Conservation (phyloP, 2,888 invertebrate genomes). For the Lathronympha strigana region DNA sequence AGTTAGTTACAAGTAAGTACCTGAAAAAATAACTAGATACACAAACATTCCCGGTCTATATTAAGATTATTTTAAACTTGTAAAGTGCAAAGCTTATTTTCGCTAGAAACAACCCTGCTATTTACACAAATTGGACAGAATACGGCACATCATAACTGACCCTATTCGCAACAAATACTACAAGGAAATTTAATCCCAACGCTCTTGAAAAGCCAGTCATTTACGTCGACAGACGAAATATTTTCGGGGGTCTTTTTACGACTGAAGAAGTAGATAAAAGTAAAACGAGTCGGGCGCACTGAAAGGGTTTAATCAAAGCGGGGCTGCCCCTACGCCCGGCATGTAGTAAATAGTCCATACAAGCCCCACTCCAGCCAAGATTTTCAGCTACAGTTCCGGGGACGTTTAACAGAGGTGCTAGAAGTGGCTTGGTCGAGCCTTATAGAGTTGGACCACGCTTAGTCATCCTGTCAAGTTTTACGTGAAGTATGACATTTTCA, state of each 20-base stretch:
- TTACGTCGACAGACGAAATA: constrained; percentile 56
- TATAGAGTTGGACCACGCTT: too few species aligned
- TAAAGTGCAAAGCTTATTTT: too few species aligned
- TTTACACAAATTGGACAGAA: background rate
- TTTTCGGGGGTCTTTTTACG: constrained; percentile 63
- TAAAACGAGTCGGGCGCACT: constrained; percentile 62
- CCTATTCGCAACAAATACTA: background rate
- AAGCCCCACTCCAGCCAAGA: constrained; percentile 52
- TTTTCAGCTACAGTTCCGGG: constrained; percentile 49
- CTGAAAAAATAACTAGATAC: too few species aligned
- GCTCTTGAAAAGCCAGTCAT: constrained; percentile 41
- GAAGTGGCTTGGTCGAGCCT: constrained; percentile 18
- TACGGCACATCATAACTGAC: background rate
- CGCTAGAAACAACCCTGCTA: too few species aligned
- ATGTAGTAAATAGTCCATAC: constrained; percentile 69
- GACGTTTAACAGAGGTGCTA: constrained; percentile 34
- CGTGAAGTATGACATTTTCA: too few species aligned
- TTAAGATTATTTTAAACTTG: too few species aligned
- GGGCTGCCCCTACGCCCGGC: constrained; percentile 61
- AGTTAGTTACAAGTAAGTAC: too few species aligned
- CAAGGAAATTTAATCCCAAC: constrained; percentile 35
- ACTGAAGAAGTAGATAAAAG: constrained; percentile 65
- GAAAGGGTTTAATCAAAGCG: constrained; percentile 77
- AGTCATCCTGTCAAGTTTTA: too few species aligned
- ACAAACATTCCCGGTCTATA: too few species aligned